Evolutionary conservation across 2,797 vertebrate species (phyloP), one percentile per base, ranked within the genome.

Genomic region (Florisuga fusca): DNA sequence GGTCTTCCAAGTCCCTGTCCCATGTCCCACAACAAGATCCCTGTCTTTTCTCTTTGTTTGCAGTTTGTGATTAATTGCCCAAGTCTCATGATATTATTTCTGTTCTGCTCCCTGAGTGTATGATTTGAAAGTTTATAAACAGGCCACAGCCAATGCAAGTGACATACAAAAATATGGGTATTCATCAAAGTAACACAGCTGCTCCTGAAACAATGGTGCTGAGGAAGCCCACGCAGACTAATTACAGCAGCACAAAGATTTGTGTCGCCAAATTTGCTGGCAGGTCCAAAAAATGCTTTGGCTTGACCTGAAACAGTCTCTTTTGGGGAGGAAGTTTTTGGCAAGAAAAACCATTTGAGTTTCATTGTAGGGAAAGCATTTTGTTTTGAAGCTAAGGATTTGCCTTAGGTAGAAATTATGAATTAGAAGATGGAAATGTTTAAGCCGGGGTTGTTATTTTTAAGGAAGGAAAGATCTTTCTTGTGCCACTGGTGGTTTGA

Each of bases 141-240:
- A 94, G 93, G 87, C 87, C 84, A 55, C 22, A 93, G 96, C 88
- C 93, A 96, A 95, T 90, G 87, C 78, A 38, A 87, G 78, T 80
- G 89, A 92, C 84, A 62, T 74, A 74, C 90, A 90, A 87, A 96
- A 97, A 94, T 93, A 93, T 62, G 93, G 61, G 87, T 91, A 96
- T 96, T 97, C 94, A 95, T 97, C 96, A 95, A 90, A 91, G 91
- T 23, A 94, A 89, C 91, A 88, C 95, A 96, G 96, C 94, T 96
- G 94, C 91, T 95, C 54, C 88, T 51, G 77, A 79, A 95, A 96
- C 95, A 96, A 94, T 95, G 93, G 74, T 84, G 77, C 91, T 94
- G 68, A 94, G 91, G 93, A 94, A 95, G 68, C 87, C 91, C 91
- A 95, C 94, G 96, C 94, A 95, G 95, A 94, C 90, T 92, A 93